These are phyloP conservation scores for Lutraria rhynchaena DNA, from an alignment of 1,140 invertebrate species.

Conservation along the genomic window DNA sequence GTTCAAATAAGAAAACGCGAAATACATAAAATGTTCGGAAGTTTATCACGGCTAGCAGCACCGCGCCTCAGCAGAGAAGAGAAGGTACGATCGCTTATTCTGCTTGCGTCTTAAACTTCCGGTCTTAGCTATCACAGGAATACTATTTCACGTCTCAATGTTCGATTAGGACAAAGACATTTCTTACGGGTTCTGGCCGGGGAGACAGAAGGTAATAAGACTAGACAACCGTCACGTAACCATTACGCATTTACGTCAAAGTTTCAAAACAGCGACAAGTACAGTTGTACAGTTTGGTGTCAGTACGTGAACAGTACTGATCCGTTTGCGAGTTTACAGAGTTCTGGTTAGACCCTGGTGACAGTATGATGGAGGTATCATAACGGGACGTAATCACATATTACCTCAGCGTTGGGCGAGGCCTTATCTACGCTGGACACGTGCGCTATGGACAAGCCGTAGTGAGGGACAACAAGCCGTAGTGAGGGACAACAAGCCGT, in stretches of 20 bases:
- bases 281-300: neutral
- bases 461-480: no score
- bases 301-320: neutral
- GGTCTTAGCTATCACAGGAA: neutral
- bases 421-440: neutral
- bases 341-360: neutral
- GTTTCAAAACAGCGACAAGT: conserved; percentile 10
- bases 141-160: neutral
- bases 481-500: no score
- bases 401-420: conserved; percentile 1
- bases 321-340: neutral
- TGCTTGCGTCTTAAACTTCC: neutral
- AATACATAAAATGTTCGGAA: no score
- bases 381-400: neutral
- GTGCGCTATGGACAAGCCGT: neutral
- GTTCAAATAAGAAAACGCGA: no score
- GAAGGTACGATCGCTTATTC: no score
- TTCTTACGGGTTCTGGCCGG: neutral
- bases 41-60: no score
- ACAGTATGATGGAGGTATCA: neutral
- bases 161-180: conserved; percentile 8
- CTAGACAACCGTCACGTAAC: neutral
- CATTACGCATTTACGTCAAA: conserved; percentile 3
- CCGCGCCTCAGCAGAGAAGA: no score
- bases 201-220: neutral